These are phyloP conservation scores for Pseudachorutes palmiensis DNA, from an alignment of 1,140 invertebrate genomes.

Conservation along the genomic window DNA sequence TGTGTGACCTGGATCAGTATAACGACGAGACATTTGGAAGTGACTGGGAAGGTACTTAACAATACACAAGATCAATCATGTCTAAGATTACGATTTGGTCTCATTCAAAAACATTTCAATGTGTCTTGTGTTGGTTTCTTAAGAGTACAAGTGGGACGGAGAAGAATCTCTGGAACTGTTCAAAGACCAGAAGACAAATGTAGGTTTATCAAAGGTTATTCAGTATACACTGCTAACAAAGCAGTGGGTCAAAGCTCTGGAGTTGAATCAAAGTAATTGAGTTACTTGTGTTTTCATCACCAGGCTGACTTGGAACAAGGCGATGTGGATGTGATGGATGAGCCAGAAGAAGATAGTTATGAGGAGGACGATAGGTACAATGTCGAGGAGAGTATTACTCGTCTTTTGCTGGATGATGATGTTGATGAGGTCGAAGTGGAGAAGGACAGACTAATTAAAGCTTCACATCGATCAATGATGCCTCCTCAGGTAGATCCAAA, in stretches of 20 bases:
- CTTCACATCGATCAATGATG: conserved; percentile 25
- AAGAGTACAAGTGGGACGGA: conserved; percentile 35
- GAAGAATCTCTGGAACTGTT: background rate
- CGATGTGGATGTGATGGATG: too few relatives aligned
- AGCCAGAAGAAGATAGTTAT: conserved; percentile 21
- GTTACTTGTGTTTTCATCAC: too few relatives aligned
- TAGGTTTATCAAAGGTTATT: background rate
- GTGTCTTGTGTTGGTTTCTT: background rate
- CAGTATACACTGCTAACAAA: background rate
- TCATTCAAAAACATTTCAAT: background rate
- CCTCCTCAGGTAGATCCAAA: conserved; percentile 28
- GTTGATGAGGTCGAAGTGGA: conserved; percentile 30
- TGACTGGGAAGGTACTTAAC: conserved; percentile 19
- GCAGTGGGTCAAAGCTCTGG: background rate
- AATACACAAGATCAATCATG: too few relatives aligned
- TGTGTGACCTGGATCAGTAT: conserved; percentile 29
- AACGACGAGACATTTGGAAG: conserved; percentile 38
- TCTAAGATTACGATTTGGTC: too few relatives aligned
- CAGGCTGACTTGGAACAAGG: too few relatives aligned
- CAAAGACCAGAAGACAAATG: background rate
- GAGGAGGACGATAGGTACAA: conserved; percentile 27
- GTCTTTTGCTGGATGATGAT: conserved; percentile 31
- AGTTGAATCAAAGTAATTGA: too few relatives aligned
- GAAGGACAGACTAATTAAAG: conserved; percentile 16
- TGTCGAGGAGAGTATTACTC: conserved; percentile 34